Conservation (phyloP, 2,888 invertebrate species). For the Synanthedon vespiformis region DNA sequence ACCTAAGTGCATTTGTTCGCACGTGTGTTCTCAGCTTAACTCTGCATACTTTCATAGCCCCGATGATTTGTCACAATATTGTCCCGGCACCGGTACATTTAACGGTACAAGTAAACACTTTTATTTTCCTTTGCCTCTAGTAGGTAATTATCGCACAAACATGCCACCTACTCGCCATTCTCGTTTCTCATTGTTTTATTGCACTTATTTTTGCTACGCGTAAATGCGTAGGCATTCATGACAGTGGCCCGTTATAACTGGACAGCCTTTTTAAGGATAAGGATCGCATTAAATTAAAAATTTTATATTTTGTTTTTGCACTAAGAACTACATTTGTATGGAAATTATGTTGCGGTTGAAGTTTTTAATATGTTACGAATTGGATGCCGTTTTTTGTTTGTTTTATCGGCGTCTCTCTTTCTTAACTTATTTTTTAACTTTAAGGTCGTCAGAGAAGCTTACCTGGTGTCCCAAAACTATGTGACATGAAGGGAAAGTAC, state of each 20-base stretch:
- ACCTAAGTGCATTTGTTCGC: background rate
- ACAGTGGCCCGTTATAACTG: background rate
- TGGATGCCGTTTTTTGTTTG: background rate
- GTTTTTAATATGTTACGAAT: background rate
- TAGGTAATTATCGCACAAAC: conserved; percentile 19
- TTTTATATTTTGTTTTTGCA: background rate
- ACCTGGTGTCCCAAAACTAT: too few species aligned
- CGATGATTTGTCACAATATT: conserved; percentile 34
- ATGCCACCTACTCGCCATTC: conserved; percentile 1
- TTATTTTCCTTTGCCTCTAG: conserved; percentile 35
- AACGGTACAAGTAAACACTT: conserved; percentile 43
- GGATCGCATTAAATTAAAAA: background rate
- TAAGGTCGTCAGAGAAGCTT: too few species aligned
- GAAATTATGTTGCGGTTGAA: conserved; percentile 2
- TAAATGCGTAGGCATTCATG: background rate
- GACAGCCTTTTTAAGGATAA: background rate
- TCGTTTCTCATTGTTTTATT: background rate
- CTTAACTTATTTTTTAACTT: too few species aligned
- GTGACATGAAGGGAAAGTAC: too few species aligned
- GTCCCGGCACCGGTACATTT: conserved; percentile 22
- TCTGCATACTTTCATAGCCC: conserved; percentile 8
- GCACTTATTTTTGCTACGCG: background rate
- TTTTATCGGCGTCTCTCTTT: background rate
- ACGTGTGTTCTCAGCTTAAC: conserved; percentile 1
- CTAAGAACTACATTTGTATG: conserved; percentile 4